Base-by-base conservation (phyloP, 2,113 vertebrate species). In the Cyprinodon brontotheroides region DNA sequence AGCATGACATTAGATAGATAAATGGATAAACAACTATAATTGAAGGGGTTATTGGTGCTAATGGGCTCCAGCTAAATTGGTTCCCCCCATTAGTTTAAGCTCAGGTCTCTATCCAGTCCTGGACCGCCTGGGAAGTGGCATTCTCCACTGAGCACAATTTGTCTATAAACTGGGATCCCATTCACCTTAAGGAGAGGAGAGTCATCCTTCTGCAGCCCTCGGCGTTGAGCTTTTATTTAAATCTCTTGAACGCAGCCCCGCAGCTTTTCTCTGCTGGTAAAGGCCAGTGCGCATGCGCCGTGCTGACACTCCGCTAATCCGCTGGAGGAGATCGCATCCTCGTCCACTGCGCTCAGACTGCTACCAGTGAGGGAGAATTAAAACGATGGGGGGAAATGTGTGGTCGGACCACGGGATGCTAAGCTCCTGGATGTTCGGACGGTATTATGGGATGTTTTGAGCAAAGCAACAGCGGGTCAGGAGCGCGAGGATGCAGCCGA, bases 241-340 rank as follows among this genome's bases (percentile, higher is more conserved):
- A 87, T 84, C 82, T 87, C 89, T 78, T 86, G 78, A 90, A 91
- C 77, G 75, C 88, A 93, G 82, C 81, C 85, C 76, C 69, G 77
- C 76, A 75, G 81, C 66, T 64, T 64, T 45, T 61, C 80, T 76
- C 74, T 71, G 74, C 64, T 78, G 63, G 67, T 37, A 20, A 70
- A 29, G 63, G n/a, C 68, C 63, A 86, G 6, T 86, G 93, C 94
- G 94, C 94, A 77, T 94, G 94, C 91, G 94, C 85, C 5, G 72
- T 92, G 86, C 91, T 90, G 91, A 94, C 92, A 90, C 91, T 87
- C 92, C 87, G 61, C 81, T 93, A 92, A 94, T 93, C 92, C 91
- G 80, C 89, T 85, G 86, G 87, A 80, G 86, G 88, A 86, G 86
- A 88, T 88, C 68, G 84, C 93, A 89, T 89, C 90, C 88, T 74